Conservation (phyloP, 2,888 invertebrate species). For the Drosophila siamana region DNA sequence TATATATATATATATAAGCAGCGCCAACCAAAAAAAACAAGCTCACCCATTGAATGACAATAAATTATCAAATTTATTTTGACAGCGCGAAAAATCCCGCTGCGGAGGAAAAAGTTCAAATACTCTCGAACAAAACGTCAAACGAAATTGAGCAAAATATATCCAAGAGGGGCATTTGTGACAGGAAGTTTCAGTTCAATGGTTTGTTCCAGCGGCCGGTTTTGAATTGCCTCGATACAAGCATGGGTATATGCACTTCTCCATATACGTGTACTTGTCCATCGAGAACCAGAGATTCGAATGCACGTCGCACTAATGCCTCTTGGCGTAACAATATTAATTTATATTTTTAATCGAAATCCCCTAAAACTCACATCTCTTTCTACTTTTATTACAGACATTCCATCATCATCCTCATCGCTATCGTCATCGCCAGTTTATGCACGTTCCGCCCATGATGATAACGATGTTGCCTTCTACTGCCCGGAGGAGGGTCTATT, state of each 20-base stretch:
- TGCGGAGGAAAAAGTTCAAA: slow-evolving; percentile 48
- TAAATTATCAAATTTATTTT: slow-evolving; percentile 83
- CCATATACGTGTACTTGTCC: not conserved
- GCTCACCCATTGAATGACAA: slow-evolving; percentile 80
- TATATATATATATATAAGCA: slow-evolving; percentile 24
- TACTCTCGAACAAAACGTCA: slow-evolving; percentile 59
- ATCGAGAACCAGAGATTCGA: slow-evolving; percentile 23
- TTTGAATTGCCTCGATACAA: slow-evolving; percentile 52
- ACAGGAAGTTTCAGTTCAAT: slow-evolving; percentile 79
- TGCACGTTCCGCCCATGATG: slow-evolving; percentile 42
- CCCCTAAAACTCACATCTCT: slow-evolving; percentile 30
- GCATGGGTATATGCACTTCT: not conserved
- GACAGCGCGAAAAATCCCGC: slow-evolving; percentile 75
- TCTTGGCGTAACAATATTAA: slow-evolving; percentile 47
- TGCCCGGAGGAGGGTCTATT: slow-evolving; percentile 90
- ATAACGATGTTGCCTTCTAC: slow-evolving; percentile 82
- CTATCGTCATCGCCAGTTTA: slow-evolving; percentile 56
- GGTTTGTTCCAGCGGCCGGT: slow-evolving; percentile 76
- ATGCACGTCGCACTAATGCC: slow-evolving; percentile 27
- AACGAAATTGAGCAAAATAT: slow-evolving; percentile 75
- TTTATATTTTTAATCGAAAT: slow-evolving; percentile 54
- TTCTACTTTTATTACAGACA: slow-evolving; percentile 72
- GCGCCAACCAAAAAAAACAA: slow-evolving; percentile 28
- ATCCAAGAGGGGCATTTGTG: slow-evolving; percentile 70
- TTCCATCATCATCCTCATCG: slow-evolving; percentile 55